Conservation (phyloP, 2,888 invertebrate genomes). For the Lamellibrachia satsuma region DNA sequence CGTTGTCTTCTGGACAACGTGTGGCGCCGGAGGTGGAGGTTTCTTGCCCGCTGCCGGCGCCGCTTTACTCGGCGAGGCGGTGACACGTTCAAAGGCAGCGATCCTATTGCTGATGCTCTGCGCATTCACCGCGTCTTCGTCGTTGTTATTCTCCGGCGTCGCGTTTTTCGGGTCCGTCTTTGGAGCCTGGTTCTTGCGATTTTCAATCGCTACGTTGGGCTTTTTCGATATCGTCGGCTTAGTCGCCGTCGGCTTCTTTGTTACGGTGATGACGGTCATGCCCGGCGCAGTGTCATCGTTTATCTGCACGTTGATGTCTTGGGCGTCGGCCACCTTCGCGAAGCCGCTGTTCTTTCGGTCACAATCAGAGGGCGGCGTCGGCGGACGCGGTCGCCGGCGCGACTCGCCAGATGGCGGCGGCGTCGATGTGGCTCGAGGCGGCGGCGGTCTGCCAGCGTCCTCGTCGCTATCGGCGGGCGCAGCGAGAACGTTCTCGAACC, state of each 20-base stretch:
- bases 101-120: background rate
- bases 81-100: background rate
- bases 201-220: background rate
- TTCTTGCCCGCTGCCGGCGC: background rate
- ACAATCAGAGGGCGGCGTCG: background rate
- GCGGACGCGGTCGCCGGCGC: background rate
- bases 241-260: background rate
- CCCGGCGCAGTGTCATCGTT: background rate
- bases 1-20: constrained; percentile 18
- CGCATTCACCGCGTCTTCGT: background rate
- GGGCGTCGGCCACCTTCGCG: background rate
- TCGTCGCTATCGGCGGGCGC: background rate
- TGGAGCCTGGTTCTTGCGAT: background rate
- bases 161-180: background rate
- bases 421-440: background rate
- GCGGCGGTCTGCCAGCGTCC: background rate
- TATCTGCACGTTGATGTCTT: background rate
- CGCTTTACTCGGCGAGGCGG: background rate
- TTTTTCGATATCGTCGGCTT: constrained; percentile 1
- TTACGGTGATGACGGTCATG: background rate
- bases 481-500: background rate
- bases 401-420: constrained; percentile 7
- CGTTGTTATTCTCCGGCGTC: background rate
- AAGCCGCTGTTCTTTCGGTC: background rate
- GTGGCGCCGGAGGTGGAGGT: background rate